Percentiles rank a stretch among this genome's conserved stretches.
Conservation (phyloP, 2,113 vertebrate species). For the Corydoras sp. region DNA sequence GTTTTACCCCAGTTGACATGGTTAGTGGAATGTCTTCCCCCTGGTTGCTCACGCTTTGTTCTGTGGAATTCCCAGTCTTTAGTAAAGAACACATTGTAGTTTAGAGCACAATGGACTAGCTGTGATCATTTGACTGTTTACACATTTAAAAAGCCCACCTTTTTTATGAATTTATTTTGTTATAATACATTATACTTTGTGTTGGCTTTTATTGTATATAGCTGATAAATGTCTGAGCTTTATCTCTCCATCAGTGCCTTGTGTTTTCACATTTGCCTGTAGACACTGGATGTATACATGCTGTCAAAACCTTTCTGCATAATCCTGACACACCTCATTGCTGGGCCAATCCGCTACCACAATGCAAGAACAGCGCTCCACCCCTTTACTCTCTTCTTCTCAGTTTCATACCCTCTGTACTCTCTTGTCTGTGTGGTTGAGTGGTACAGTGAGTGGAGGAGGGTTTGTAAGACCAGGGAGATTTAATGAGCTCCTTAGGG, state of each 20-base stretch:
- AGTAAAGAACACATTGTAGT: slow-evolving; percentile 5
- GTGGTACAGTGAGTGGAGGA: slow-evolving; percentile 39
- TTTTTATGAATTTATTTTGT: no score
- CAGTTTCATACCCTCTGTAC: neutral
- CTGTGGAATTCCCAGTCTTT: slow-evolving; percentile 9
- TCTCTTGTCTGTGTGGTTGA: slow-evolving; percentile 9
- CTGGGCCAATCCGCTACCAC: slow-evolving; percentile 3
- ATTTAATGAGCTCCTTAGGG: slow-evolving; percentile 69
- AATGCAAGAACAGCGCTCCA: neutral
- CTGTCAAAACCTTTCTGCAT: slow-evolving; percentile 7
- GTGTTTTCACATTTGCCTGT: neutral
- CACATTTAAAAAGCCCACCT: slow-evolving; percentile 43
- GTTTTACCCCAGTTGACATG: neutral
- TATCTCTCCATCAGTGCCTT: no score
- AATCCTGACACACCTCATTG: slow-evolving; percentile 4
- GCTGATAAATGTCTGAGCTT: no score
- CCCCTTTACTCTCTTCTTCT: slow-evolving; percentile 24
- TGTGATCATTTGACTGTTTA: slow-evolving; percentile 39
- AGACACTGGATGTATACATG: neutral
- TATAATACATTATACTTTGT: no score
- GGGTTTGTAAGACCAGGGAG: slow-evolving; percentile 50
- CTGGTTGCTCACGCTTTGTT: slow-evolving; percentile 12
- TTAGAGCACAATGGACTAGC: neutral
- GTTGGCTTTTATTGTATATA: no score
- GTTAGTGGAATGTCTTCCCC: neutral